Evolutionary conservation across 2,888 invertebrate genomes (phyloP), one percentile per base, ranked within the genome.

Genomic region (Watsonalla binaria): DNA sequence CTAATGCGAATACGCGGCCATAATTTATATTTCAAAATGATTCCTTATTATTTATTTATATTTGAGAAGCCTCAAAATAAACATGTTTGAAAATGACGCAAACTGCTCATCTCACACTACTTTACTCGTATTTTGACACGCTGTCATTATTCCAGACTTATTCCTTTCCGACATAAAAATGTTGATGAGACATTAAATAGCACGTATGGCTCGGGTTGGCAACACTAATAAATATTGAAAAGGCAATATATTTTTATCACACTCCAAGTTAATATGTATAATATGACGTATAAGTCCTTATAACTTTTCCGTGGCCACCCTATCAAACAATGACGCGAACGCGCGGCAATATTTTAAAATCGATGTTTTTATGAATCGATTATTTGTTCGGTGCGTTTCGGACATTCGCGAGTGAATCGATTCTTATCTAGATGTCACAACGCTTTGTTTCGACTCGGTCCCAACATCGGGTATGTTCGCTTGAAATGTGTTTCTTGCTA

Each of bases 281-380:
- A 42, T 24, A 24, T 24, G 24, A 24, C 24, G 42, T 42, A 53
- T 5, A 45, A 34, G 39, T 24, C 47, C 13, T 34, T 45, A 47
- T 54, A 60, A 60, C 59, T 24, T 24, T 24, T 24, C 24, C 24
- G 61, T 80, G 80, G 83, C 75, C 80, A 83, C 82, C 86, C 87
- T 79, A 83, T 77, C 75, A 74, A 82, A 82, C 84, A 82, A 86
- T 83, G 84, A 84, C 82, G 80, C 86, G 83, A 81, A 74, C 80
- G 76, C 76, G 72, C 80, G 71, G 82, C 81, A 82, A 87, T 88
- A 88, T 86, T 87, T 89, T 85, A 85, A 84, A 86, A 89, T 87
- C 88, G 86, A 89, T 90, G 88, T 90, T 90, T 89, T 90, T 89
- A 89, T 89, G 88, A 90, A 90, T 90, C 88, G 88, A 90, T 90